Evolutionary conservation across 92 coral and sea anemone genomes (phyloP), one percentile per base, ranked within the genome.

Genomic region (Epizoanthus ramosus): DNA sequence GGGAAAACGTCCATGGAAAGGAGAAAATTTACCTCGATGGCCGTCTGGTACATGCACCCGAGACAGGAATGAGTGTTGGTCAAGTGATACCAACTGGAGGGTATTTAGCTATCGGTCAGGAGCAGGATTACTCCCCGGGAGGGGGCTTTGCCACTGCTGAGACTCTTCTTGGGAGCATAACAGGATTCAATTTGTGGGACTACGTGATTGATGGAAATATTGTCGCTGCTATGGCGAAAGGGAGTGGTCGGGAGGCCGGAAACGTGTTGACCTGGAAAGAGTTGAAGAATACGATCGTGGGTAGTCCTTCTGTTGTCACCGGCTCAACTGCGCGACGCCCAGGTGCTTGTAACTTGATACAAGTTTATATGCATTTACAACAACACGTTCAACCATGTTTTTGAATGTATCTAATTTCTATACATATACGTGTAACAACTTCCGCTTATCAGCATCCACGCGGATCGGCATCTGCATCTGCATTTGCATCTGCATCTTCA

Each of bases 101-200:
- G 5, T 73, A 73, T 28, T 73, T 73, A 25, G 79, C 79, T 41
- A 54, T 73, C 4, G 79, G 79, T 6, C 79, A 73, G 64, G 79
- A 73, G 33, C 79, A 73, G n/a, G 79, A 73, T 54, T 12, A 19
- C 13, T 16, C 22, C n/a, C n/a, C n/a, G 13, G 79, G 79, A 73
- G 65, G 79, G 24, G 79, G 79, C 2, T 73, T 73, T 31, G 45
- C 8, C 15, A 9, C 79, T 19, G 79, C 47, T 16, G 79, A 73
- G n/a, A 73, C 79, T 23, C 17, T 73, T 19, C 1, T 53, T 0
- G 79, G 79, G n/a, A n/a, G n/a, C n/a, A n/a, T n/a, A n/a, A n/a
- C n/a, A n/a, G n/a, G n/a, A n/a, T n/a, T n/a, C n/a, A 16, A 53
- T 25, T 25, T 73, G 61, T 73, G 79, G 79, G 79, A 73, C 16